Evolutionary conservation across 2,113 vertebrate species (phyloP), one percentile per base, ranked within the genome.

Genomic region (Platysteira castanea): DNA sequence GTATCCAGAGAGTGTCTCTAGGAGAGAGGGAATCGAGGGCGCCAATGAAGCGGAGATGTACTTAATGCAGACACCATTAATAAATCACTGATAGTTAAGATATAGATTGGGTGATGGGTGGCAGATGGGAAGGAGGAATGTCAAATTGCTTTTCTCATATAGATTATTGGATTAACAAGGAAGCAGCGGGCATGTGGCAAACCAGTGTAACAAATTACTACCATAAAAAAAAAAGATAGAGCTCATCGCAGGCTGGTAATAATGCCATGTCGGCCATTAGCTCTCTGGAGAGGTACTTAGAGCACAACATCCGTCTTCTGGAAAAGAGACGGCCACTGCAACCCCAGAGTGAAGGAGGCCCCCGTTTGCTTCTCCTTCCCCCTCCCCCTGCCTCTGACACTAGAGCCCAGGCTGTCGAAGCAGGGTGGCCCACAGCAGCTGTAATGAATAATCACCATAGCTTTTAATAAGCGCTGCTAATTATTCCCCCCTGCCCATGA

Each of bases 141-240:
- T 98, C 97, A 98, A 98, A 98, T 98, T 98, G 97, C 98, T 98
- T 98, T 98, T 98, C 98, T 98, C 98, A 98, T 98, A 98, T 98
- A 98, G 98, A 98, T 98, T 98, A 98, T 98, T 98, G 97, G 97
- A 98, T 98, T 98, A 98, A 98, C 97, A 98, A 98, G 98, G 96
- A 98, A 98, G 96, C 98, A 98, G 97, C 81, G 95, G 97, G 97
- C 96, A 97, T 98, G 97, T 97, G 97, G 97, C 95, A 98, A 98
- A 98, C 96, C 92, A 41, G 95, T 98, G 81, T 98, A 98, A 98
- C 98, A 98, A 98, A 98, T 98, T 97, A 94, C 98, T 97, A 97
- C 97, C 97, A 97, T 98, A 96, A 98, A 98, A 97, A 95, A 93
- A 97, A 97, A 97, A 93, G 70, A 95, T 90, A 91, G 96, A 98